Conservation (phyloP, 2,888 invertebrate species). For the Sphinx pinastri region DNA sequence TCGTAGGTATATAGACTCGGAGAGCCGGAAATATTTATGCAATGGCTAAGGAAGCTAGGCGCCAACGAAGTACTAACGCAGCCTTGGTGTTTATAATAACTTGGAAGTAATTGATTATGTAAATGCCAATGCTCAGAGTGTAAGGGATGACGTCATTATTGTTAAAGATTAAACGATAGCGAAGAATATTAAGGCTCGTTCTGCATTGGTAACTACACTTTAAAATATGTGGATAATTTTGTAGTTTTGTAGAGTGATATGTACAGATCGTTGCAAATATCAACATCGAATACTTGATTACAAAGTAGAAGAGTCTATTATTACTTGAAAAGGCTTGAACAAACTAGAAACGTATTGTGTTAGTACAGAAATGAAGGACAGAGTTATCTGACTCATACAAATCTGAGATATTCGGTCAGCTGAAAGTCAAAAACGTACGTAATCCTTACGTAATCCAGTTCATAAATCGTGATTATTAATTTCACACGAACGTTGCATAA, state of each 20-base stretch:
- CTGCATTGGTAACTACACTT: too few relatives aligned
- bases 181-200: too few relatives aligned
- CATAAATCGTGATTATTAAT: background rate
- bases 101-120: background rate
- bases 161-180: background rate
- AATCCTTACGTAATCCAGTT: background rate
- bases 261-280: too few relatives aligned
- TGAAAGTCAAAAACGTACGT: background rate
- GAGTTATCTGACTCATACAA: too few relatives aligned
- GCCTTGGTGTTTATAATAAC: background rate
- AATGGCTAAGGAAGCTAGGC: background rate
- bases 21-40: background rate
- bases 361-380: too few relatives aligned
- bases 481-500: conserved; percentile 16
- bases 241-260: too few relatives aligned
- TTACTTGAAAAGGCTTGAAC: too few relatives aligned
- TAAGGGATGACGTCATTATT: background rate
- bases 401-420: background rate
- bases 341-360: too few relatives aligned
- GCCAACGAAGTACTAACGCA: background rate
- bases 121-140: background rate
- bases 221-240: too few relatives aligned
- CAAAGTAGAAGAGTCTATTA: too few relatives aligned
- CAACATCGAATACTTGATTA: too few relatives aligned
- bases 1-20: too few relatives aligned